Base-by-base conservation (phyloP, 2,113 vertebrate genomes). In the Solea senegalensis region DNA sequence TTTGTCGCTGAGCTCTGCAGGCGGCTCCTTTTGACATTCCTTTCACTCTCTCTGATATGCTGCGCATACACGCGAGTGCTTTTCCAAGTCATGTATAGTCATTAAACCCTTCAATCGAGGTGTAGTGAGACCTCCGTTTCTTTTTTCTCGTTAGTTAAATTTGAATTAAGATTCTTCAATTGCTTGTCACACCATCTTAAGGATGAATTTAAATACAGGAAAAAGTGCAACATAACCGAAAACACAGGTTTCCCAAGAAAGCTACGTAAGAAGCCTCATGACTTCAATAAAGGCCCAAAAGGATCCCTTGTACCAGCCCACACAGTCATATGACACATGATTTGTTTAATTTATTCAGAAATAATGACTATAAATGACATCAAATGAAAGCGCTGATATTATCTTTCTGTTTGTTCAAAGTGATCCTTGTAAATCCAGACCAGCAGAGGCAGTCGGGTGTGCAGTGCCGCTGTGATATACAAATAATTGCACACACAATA, bases 401-500 rank as follows among this genome's bases (percentile, higher is more conserved):
- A 56, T 58, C n/a, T 27, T 16, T 48, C 9, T 57, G 60, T 58
- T 58, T 27, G 45, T 50, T 48, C 45, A 55, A 6, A 52, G 56
- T 50, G 66, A 40, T 41, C 44, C 44, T 39, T 60, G 51, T 2
- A 44, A 21, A 52, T 28, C 54, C 60, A 34, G 51, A 27, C 28
- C 27, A 40, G 61, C 2, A n/a, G 8, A 50, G 44, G 61, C 58
- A 34, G 53, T 46, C 67, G 56, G 7, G 16, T 72, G 69, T 61
- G 48, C 16, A 65, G 8, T 27, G 57, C 69, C 54, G 54, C 68
- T 64, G 59, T 5, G 4, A 16, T 59, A 16, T 48, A 48, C 74
- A 78, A 73, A 68, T 64, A 67, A 70, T 16, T 53, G 56, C 15
- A 76, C 26, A 51, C 55, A 62, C 70, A 74, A 65, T 52, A 54